Conservation (phyloP, 1,140 invertebrate species). For the Trichomalopsis sarcophagae region DNA sequence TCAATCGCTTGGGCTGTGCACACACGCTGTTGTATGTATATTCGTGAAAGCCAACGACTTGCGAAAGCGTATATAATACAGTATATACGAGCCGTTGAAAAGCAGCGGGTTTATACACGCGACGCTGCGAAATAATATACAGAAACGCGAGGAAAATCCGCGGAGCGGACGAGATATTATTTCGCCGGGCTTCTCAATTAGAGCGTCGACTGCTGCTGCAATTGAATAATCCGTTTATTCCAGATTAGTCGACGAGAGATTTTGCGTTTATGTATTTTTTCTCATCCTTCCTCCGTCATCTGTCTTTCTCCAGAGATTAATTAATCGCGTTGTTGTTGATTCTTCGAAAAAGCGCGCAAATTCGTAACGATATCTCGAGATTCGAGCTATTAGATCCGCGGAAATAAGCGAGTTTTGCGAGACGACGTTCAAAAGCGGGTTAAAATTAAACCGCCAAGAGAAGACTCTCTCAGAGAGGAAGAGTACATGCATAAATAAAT, state of each 20-base stretch:
- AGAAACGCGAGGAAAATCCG: not conserved
- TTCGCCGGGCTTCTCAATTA: not conserved
- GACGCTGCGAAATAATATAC: not conserved
- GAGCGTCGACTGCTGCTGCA: not conserved
- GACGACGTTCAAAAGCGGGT: not conserved
- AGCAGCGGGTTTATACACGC: not conserved
- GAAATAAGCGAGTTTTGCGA: not conserved
- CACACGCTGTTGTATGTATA: no score
- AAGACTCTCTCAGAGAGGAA: not conserved
- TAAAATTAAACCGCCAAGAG: not conserved
- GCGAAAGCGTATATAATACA: not conserved
- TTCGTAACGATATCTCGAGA: not conserved
- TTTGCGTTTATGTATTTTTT: not conserved
- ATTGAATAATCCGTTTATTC: not conserved
- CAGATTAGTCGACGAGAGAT: not conserved
- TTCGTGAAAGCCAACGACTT: not conserved
- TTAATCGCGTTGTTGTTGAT: not conserved
- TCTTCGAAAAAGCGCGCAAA: not conserved
- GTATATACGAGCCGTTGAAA: not conserved
- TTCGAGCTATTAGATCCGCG: not conserved
- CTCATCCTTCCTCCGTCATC: not conserved
- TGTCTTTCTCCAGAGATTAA: not conserved
- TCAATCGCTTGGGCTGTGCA: no score
- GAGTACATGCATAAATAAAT: slow-evolving; percentile 19
- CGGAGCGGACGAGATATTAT: not conserved